Evolutionary conservation across 2,113 vertebrate species (phyloP).

Genomic region (Carollia perspicillata): DNA sequence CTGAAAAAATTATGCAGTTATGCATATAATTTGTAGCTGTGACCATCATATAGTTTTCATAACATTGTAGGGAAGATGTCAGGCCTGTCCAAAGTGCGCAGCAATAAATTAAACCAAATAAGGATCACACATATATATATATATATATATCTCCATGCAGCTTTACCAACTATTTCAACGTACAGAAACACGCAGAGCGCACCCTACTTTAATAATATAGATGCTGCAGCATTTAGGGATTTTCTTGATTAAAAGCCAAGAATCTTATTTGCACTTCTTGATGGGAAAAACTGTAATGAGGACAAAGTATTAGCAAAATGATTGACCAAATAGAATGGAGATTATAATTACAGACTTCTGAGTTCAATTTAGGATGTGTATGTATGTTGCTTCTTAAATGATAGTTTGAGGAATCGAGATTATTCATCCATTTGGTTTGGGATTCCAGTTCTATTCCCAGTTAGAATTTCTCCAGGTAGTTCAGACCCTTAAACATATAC

Average conservation of each 20-base stretch:
- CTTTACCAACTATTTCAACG: not conserved
- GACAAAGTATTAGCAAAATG: not conserved
- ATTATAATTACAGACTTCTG: not conserved
- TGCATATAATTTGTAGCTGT: not conserved
- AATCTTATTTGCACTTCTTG: not conserved
- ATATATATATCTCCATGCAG: not conserved
- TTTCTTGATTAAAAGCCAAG: constrained; percentile 17
- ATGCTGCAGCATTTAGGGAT: not conserved
- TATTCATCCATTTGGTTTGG: not conserved
- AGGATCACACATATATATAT: not conserved
- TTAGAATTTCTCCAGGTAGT: not conserved
- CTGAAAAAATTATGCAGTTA: not conserved
- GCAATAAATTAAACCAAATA: not conserved
- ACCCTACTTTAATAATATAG: not conserved
- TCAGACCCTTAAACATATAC: not conserved
- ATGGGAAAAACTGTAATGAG: not conserved
- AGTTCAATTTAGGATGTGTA: not conserved
- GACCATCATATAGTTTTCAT: not conserved
- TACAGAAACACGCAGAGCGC: not conserved
- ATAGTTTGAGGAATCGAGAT: not conserved
- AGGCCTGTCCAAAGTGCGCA: not conserved
- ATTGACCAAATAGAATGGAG: not conserved
- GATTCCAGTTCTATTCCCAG: not conserved
- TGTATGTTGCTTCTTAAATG: not conserved
- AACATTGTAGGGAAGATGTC: not conserved